These are phyloP conservation scores for Synanceia verrucosa DNA, from an alignment of 2,797 vertebrate species.

Conservation along the genomic window DNA sequence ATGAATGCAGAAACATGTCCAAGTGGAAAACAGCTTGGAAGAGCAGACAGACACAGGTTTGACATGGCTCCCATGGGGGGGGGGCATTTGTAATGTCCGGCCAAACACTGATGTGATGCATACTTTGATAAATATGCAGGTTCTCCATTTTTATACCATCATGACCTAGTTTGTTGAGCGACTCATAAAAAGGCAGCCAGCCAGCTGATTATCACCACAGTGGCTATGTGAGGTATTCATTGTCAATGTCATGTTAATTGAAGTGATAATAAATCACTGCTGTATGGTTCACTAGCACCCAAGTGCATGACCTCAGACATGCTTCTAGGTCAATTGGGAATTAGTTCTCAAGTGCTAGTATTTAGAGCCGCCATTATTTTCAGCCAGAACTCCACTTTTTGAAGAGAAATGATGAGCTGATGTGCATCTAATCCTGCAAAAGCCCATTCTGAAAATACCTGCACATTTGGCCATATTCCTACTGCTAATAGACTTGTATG, in stretches of 20 bases:
- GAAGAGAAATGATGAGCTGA: background rate
- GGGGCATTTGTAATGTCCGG: background rate
- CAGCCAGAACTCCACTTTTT: background rate
- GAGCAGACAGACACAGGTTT: background rate
- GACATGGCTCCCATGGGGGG: background rate
- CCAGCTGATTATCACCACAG: slow-evolving; percentile 14
- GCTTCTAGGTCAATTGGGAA: background rate
- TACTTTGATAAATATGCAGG: background rate
- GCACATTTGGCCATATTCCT: background rate
- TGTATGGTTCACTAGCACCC: slow-evolving; percentile 1
- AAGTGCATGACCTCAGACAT: background rate
- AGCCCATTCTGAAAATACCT: background rate
- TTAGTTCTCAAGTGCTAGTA: background rate
- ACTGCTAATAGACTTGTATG: background rate
- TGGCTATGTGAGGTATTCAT: slow-evolving; percentile 24
- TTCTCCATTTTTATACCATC: background rate
- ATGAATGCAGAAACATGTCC: slow-evolving; percentile 4
- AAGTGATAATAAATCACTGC: slow-evolving; percentile 25
- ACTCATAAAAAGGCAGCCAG: slow-evolving; percentile 16
- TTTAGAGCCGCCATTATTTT: background rate
- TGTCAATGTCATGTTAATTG: slow-evolving; percentile 13
- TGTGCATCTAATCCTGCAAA: background rate
- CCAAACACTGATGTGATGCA: background rate
- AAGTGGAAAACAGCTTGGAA: background rate
- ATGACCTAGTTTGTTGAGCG: slow-evolving; percentile 31